Evolutionary conservation across 2,113 vertebrate species (phyloP).

Genomic region (Hippopotamus amphibius): DNA sequence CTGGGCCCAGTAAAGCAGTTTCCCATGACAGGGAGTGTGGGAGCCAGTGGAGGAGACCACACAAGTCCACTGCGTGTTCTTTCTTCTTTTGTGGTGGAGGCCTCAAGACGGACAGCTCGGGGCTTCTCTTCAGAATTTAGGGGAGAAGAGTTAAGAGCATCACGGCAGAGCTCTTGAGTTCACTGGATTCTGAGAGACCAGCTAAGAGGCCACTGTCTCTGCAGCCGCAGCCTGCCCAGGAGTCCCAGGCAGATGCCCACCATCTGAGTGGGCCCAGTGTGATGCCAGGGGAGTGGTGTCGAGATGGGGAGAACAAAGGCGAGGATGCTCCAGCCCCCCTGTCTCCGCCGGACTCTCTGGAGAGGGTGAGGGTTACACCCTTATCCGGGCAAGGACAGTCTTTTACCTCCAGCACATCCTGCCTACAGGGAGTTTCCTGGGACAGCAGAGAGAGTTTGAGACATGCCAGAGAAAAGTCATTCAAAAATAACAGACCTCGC

Average conservation of each 20-base stretch:
- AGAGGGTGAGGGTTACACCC: fast-evolving
- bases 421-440: not conserved
- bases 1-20: not conserved
- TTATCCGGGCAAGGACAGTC: fast-evolving
- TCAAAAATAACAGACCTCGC: not conserved
- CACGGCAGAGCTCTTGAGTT: not conserved
- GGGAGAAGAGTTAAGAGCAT: not conserved
- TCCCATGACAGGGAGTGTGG: not conserved
- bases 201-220: not conserved
- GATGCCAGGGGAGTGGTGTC: too few species aligned
- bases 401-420: not conserved
- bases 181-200: not conserved
- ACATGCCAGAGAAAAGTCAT: not conserved
- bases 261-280: not conserved
- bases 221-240: not conserved
- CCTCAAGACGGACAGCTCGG: not conserved
- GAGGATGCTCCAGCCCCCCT: not conserved
- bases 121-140: not conserved
- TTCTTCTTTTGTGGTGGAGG: not conserved
- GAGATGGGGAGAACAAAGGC: fast-evolving
- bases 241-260: not conserved
- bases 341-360: not conserved
- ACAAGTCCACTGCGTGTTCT: not conserved
- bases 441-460: not conserved
- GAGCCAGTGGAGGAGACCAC: too few species aligned